These are phyloP conservation scores for Rotaria socialis DNA, from an alignment of 2,888 invertebrate species.

Conservation along the genomic window DNA sequence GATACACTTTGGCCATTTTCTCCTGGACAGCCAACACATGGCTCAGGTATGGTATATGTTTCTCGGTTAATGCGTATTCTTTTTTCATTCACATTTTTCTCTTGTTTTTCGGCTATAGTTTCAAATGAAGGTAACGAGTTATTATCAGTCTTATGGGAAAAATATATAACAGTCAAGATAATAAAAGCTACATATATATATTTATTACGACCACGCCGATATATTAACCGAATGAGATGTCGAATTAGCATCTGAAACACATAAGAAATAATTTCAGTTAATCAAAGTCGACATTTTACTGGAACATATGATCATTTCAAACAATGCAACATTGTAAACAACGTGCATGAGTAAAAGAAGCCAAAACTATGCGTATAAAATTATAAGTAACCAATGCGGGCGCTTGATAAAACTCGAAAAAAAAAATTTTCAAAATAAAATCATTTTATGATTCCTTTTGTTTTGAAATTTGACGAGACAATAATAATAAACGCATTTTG, in stretches of 20 bases:
- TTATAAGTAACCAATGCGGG: too few relatives aligned
- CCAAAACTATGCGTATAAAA: too few relatives aligned
- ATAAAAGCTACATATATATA: neutral
- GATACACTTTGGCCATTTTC: slow-evolving; percentile 54
- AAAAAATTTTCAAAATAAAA: too few relatives aligned
- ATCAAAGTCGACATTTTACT: too few relatives aligned
- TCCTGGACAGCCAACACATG: slow-evolving; percentile 52
- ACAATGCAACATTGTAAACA: too few relatives aligned
- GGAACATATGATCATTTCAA: too few relatives aligned
- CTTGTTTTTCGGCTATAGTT: neutral
- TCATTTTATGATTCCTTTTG: too few relatives aligned
- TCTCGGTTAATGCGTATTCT: slow-evolving; percentile 31
- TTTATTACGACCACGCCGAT: neutral
- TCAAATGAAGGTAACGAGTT: too few relatives aligned
- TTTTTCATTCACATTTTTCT: neutral
- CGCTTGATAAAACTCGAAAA: too few relatives aligned
- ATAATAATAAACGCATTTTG: too few relatives aligned
- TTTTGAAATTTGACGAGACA: too few relatives aligned
- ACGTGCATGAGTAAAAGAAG: too few relatives aligned
- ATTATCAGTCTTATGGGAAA: neutral
- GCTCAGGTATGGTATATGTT: slow-evolving; percentile 39
- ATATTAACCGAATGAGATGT: neutral
- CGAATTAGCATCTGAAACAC: neutral
- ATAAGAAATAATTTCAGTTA: neutral
- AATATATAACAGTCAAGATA: neutral